Evolutionary conservation across 1,140 invertebrate genomes (phyloP).

Genomic region (Drosophila hydei): DNA sequence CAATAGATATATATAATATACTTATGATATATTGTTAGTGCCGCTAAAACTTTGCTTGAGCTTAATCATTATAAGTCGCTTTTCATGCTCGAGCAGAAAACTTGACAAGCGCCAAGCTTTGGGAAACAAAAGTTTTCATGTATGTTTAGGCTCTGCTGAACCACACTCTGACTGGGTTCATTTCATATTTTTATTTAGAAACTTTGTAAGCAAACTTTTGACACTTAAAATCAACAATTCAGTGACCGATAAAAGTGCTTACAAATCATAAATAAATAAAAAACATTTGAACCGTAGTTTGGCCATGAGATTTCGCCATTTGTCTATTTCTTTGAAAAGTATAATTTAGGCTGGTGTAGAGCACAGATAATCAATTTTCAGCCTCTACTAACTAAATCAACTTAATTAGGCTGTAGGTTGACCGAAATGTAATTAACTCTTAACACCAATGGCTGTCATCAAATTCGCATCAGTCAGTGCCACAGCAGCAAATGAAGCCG

Average conservation of each 20-base stretch:
- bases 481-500: background rate
- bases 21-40: conserved; percentile 4
- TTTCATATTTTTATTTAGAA: background rate
- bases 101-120: background rate
- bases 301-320: no score
- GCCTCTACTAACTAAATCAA: background rate
- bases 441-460: conserved; percentile 7
- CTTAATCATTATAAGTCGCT: background rate
- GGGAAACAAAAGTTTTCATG: background rate
- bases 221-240: background rate
- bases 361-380: background rate
- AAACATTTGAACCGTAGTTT: background rate
- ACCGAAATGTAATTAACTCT: conserved; percentile 24
- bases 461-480: conserved; percentile 24
- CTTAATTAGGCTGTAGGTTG: background rate
- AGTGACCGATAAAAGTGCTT: background rate
- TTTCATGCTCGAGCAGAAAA: background rate
- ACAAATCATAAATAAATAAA: conserved; percentile 20
- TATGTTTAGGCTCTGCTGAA: background rate
- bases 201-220: background rate
- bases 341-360: no score
- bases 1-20: no score
- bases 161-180: background rate
- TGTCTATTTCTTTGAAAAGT: no score
- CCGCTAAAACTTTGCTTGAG: background rate